Conservation (phyloP, 2,888 invertebrate genomes). For the Spilosoma lubricipeda region DNA sequence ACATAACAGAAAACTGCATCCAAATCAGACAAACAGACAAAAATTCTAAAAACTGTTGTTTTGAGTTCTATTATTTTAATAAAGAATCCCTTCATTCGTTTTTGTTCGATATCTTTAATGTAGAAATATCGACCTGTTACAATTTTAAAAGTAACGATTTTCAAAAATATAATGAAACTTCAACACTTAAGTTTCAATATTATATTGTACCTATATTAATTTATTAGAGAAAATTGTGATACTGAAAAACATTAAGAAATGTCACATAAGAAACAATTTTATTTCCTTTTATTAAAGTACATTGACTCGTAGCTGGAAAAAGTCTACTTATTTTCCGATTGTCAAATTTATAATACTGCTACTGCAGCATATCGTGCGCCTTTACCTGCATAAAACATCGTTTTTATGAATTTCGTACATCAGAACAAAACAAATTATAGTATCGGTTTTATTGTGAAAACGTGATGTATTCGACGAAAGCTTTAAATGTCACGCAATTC, state of each 20-base stretch:
- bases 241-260: neutral
- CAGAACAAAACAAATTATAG: slow-evolving; percentile 45
- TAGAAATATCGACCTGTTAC: no score
- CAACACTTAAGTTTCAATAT: neutral
- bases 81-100: no score
- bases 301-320: neutral
- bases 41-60: no score
- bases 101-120: no score
- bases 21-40: no score
- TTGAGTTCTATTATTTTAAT: no score
- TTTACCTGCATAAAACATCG: slow-evolving; percentile 33
- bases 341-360: slow-evolving; percentile 28
- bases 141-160: neutral
- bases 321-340: slow-evolving; percentile 17
- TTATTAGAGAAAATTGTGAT: neutral
- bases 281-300: neutral
- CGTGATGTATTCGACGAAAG: slow-evolving; percentile 52
- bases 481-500: slow-evolving; percentile 51
- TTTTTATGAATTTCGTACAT: slow-evolving; percentile 41
- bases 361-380: slow-evolving; percentile 38
- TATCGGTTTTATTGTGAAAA: slow-evolving; percentile 49
- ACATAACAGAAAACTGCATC: no score
- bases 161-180: neutral
- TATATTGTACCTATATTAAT: neutral
- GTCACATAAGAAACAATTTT: neutral